Conservation (phyloP, 1,140 invertebrate species). For the Wasmannia auropunctata region DNA sequence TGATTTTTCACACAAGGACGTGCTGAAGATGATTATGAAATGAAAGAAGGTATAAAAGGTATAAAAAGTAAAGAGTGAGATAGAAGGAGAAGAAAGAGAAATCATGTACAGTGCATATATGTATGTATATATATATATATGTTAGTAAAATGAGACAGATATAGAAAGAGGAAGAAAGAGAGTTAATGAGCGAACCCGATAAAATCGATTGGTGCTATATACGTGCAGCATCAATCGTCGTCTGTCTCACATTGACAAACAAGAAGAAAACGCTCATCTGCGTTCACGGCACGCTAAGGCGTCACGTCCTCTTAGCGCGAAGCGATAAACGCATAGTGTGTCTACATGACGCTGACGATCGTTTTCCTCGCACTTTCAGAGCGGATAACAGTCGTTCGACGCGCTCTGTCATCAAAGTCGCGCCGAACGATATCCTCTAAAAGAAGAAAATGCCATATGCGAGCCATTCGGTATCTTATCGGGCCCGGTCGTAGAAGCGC, state of each 20-base stretch:
- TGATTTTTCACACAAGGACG: constrained; percentile 7
- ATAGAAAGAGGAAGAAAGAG: constrained; percentile 69
- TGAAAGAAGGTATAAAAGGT: background rate
- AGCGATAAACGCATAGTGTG: background rate
- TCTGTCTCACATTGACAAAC: constrained; percentile 17
- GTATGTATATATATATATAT: background rate
- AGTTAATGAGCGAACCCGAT: constrained; percentile 36
- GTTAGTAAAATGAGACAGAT: constrained; percentile 7
- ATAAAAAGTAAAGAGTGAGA: background rate
- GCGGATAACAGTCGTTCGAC: background rate
- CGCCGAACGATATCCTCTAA: background rate
- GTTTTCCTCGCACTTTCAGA: background rate
- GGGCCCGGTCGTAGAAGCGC: constrained; percentile 51
- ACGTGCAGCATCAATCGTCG: constrained; percentile 38
- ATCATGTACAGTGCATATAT: too few species aligned
- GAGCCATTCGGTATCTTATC: constrained; percentile 45
- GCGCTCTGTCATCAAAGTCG: background rate
- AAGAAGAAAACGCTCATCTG: constrained; percentile 9
- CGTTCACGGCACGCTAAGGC: background rate
- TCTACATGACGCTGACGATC: background rate
- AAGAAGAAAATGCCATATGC: background rate
- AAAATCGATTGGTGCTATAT: constrained; percentile 29
- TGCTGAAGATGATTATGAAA: constrained; percentile 13
- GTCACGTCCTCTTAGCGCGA: too few species aligned
- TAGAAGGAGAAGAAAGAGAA: background rate